Percentiles rank a stretch among this genome's conserved stretches.
phyloP scores from a whole-genome alignment of 2,797 vertebrate species.

The Poecilia picta region DNA sequence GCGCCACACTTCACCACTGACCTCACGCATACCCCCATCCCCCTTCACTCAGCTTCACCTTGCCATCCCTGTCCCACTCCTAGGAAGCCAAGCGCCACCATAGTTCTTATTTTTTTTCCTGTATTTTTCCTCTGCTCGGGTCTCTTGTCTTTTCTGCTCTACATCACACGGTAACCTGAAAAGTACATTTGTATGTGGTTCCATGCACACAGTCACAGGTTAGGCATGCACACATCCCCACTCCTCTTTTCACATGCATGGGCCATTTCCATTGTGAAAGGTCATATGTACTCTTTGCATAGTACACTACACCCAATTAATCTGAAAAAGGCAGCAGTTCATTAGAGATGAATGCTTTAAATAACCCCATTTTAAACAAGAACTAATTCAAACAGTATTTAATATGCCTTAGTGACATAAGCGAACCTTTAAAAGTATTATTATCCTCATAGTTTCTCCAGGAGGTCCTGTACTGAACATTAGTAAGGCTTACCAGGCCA shows the following conservation, averaged over 20 bases:
- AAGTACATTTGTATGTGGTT: constrained; percentile 54
- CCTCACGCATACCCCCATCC: constrained; percentile 38
- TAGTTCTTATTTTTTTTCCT: constrained; percentile 46
- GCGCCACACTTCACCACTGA: constrained; percentile 40
- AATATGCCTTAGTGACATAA: neutral
- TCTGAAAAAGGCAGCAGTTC: constrained; percentile 13
- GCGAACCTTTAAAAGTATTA: neutral
- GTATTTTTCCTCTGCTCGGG: constrained; percentile 32
- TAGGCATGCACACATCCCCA: constrained; percentile 39
- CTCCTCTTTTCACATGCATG: constrained; percentile 24
- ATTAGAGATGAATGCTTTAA: constrained; percentile 12
- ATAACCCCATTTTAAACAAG: constrained; percentile 6
- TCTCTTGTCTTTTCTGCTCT: constrained; percentile 65
- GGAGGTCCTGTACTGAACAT: neutral
- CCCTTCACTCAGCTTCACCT: constrained; percentile 65
- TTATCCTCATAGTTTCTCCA: neutral
- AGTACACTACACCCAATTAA: constrained; percentile 39
- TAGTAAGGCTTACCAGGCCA: neutral
- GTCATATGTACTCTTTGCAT: constrained; percentile 31
- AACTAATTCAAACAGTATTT: neutral
- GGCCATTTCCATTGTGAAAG: constrained; percentile 21
- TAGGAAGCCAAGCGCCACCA: constrained; percentile 60
- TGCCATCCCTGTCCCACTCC: constrained; percentile 31
- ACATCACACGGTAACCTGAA: constrained; percentile 56
- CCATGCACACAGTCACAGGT: constrained; percentile 47